These are phyloP conservation scores for Percopsis omiscomaycus DNA, from an alignment of 2,797 vertebrate species.

Conservation along the genomic window DNA sequence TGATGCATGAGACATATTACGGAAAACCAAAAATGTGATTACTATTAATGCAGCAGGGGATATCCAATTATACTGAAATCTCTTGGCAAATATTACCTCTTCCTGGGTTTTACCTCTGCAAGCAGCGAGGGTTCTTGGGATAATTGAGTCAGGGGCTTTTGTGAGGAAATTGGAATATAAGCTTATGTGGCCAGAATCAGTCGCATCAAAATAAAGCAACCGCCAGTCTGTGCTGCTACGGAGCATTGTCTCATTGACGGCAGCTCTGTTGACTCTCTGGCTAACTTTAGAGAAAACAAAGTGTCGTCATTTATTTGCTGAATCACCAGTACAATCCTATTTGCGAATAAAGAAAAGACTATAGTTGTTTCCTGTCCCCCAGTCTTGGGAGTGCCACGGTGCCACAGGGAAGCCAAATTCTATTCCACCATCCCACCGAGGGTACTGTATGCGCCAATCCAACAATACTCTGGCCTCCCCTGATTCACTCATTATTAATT, in stretches of 20 bases:
- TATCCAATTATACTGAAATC: slow-evolving; percentile 76
- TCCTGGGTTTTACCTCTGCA: slow-evolving; percentile 66
- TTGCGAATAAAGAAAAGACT: slow-evolving; percentile 55
- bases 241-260: neutral
- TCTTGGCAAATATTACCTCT: slow-evolving; percentile 74
- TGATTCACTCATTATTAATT: slow-evolving; percentile 60
- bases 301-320: slow-evolving; percentile 15
- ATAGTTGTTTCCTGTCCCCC: slow-evolving; percentile 17
- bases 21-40: slow-evolving; percentile 66
- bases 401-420: slow-evolving; percentile 20
- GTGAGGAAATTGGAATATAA: slow-evolving; percentile 52
- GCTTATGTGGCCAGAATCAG: slow-evolving; percentile 45
- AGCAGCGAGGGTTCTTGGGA: slow-evolving; percentile 53
- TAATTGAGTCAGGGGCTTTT: slow-evolving; percentile 65
- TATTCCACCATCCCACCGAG: slow-evolving; percentile 33
- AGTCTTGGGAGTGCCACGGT: slow-evolving; percentile 21
- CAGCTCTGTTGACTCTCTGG: slow-evolving; percentile 26
- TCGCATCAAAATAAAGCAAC: slow-evolving; percentile 44
- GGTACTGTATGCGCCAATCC: slow-evolving; percentile 9
- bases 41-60: slow-evolving; percentile 70
- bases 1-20: slow-evolving; percentile 62
- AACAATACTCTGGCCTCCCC: slow-evolving; percentile 42
- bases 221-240: slow-evolving; percentile 12
- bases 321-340: slow-evolving; percentile 37
- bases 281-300: slow-evolving; percentile 30